These are phyloP conservation scores for Paralinhomoeus sp. DNA, from an alignment of 2,888 invertebrate genomes.

Conservation along the genomic window DNA sequence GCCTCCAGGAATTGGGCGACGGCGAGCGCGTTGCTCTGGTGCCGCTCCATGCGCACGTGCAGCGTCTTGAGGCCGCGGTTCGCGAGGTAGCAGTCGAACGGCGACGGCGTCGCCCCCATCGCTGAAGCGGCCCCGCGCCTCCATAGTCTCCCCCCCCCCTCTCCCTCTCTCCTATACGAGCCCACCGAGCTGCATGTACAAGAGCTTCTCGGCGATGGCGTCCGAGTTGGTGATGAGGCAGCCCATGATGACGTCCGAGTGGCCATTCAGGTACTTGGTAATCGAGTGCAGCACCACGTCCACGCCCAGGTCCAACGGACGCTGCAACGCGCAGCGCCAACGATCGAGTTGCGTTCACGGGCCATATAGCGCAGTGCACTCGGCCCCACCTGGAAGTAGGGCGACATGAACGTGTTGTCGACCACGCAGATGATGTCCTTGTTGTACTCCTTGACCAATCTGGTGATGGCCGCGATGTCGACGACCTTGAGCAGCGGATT, in stretches of 20 bases:
- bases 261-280: constrained; percentile 95
- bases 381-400: constrained; percentile 46
- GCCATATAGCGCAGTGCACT: too few species aligned
- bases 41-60: constrained; percentile 66
- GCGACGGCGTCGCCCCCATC: constrained; percentile 75
- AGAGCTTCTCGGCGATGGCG: constrained; percentile 44
- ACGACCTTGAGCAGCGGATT: constrained; percentile 74
- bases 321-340: constrained; percentile 31
- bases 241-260: constrained; percentile 91
- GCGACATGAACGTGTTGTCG: constrained; percentile 77
- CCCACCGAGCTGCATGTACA: constrained; percentile 35
- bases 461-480: constrained; percentile 46
- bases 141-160: too few species aligned
- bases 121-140: constrained; percentile 34
- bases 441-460: constrained; percentile 32
- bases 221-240: constrained; percentile 51
- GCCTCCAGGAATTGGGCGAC: constrained; percentile 57
- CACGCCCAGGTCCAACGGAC: constrained; percentile 66
- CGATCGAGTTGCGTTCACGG: background rate
- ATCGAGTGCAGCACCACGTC: constrained; percentile 73
- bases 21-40: constrained; percentile 49
- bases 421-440: constrained; percentile 40
- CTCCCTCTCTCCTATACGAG: background rate
- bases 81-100: constrained; percentile 81
- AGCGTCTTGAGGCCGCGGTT: constrained; percentile 72